phyloP scores from a whole-genome alignment of 2,113 vertebrate genomes.

The Neodon shergylaensis region DNA sequence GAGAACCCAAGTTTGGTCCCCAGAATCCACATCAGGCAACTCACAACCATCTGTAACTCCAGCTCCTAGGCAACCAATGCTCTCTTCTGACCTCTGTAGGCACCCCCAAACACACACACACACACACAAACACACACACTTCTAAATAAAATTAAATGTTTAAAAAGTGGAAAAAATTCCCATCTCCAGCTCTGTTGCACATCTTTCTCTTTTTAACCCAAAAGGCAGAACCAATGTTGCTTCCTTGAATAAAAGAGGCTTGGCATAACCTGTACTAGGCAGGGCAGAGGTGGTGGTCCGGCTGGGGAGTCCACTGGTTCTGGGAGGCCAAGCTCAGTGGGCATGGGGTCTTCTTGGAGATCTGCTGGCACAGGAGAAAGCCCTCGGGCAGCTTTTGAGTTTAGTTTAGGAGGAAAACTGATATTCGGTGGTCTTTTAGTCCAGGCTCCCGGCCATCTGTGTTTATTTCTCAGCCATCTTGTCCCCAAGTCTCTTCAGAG shows the following conservation, averaged over 20 bases:
- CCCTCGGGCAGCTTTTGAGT: not conserved
- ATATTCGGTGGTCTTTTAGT: not conserved
- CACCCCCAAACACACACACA: not conserved
- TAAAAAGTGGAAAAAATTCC: not conserved
- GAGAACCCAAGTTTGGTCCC: not conserved
- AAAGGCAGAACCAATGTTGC: not conserved
- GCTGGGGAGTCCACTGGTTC: too few relatives aligned
- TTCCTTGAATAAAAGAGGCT: not conserved
- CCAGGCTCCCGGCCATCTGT: not conserved
- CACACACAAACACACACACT: not conserved
- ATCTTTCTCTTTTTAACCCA: constrained; percentile 11
- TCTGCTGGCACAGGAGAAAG: not conserved
- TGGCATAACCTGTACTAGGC: not conserved
- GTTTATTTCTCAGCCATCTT: not conserved
- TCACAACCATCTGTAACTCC: not conserved
- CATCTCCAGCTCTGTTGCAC: not conserved
- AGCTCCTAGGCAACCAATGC: not conserved
- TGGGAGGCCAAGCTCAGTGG: not conserved
- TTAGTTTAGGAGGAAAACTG: not conserved
- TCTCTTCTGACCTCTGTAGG: not conserved
- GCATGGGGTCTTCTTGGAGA: not conserved
- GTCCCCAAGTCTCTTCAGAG: constrained; percentile 1
- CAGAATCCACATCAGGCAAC: not conserved
- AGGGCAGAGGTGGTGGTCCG: not conserved
- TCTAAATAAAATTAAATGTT: not conserved